Percentiles rank a stretch among this genome's conserved stretches.
Evolutionary conservation across 2,888 invertebrate species (phyloP).

Genomic region (Lagria hirta): DNA sequence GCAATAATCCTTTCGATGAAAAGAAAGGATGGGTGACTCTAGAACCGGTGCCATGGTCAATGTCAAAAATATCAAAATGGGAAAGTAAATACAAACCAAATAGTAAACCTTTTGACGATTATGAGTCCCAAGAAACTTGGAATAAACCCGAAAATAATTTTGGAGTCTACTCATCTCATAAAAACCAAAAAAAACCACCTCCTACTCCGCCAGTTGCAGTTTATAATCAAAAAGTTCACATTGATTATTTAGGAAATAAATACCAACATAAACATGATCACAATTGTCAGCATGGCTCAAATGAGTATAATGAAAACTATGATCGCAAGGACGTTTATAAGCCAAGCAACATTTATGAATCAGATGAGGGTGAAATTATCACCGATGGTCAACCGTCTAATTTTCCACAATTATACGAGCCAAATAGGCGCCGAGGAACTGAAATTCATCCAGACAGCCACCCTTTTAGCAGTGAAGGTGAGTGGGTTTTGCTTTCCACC

Average conservation of each 20-base stretch:
- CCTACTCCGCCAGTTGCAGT: conserved; percentile 25
- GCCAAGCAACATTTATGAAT: no score
- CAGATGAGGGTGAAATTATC: conserved; percentile 50
- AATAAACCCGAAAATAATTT: no score
- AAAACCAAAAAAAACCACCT: conserved; percentile 21
- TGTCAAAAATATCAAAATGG: conserved; percentile 80
- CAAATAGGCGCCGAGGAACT: conserved; percentile 38
- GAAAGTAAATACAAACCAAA: conserved; percentile 60
- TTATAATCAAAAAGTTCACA: conserved; percentile 43
- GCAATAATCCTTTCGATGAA: conserved; percentile 65
- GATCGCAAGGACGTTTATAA: conserved; percentile 11
- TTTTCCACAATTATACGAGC: conserved; percentile 52
- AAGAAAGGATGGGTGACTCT: conserved; percentile 77
- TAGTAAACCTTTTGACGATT: conserved; percentile 33
- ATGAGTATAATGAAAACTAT: conserved; percentile 5
- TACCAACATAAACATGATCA: conserved; percentile 29
- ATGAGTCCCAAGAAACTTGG: conserved; percentile 25
- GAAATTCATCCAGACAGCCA: conserved; percentile 59
- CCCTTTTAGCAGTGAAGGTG: conserved; percentile 69
- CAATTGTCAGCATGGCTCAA: conserved; percentile 31
- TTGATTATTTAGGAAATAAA: conserved; percentile 25
- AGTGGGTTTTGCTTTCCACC: conserved; percentile 76
- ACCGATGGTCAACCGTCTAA: conserved; percentile 60
- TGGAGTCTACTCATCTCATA: no score
- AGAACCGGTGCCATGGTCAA: conserved; percentile 77